phyloP scores from a whole-genome alignment of 2,888 invertebrate species.

The Macaria liturata region DNA sequence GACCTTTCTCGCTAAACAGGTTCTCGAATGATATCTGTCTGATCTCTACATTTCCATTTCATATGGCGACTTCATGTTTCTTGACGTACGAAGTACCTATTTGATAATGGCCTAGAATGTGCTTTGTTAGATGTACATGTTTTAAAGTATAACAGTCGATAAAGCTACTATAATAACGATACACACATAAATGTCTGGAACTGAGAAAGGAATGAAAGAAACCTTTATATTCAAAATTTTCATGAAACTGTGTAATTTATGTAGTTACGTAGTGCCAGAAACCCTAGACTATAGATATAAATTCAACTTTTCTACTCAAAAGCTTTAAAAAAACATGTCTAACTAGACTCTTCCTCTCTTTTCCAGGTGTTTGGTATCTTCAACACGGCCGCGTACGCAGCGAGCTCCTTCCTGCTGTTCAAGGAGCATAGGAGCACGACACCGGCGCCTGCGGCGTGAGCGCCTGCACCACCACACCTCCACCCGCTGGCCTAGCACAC shows the following conservation, averaged over 20 bases:
- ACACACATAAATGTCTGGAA: no score
- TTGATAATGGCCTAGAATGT: not conserved
- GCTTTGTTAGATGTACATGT: not conserved
- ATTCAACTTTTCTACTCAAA: no score
- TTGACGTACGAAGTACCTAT: slow-evolving; percentile 4
- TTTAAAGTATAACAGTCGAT: no score
- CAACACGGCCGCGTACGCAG: slow-evolving; percentile 91
- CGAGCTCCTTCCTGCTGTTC: slow-evolving; percentile 89
- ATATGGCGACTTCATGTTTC: slow-evolving; percentile 6
- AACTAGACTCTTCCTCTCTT: slow-evolving; percentile 31
- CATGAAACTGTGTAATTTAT: no score
- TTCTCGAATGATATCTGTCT: slow-evolving; percentile 17
- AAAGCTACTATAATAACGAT: no score
- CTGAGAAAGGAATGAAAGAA: no score
- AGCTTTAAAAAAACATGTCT: no score
- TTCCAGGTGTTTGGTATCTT: slow-evolving; percentile 91
- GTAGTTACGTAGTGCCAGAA: no score
- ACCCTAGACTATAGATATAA: no score
- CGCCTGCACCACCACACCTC: slow-evolving; percentile 19
- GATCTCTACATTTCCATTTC: slow-evolving; percentile 19
- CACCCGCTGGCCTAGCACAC: not conserved
- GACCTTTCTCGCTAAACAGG: slow-evolving; percentile 34
- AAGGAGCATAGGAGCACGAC: slow-evolving; percentile 85
- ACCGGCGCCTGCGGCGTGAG: slow-evolving; percentile 46
- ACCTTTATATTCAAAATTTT: no score